Evolutionary conservation across 2,113 vertebrate genomes (phyloP).

Genomic region (Chaenogobius annularis): DNA sequence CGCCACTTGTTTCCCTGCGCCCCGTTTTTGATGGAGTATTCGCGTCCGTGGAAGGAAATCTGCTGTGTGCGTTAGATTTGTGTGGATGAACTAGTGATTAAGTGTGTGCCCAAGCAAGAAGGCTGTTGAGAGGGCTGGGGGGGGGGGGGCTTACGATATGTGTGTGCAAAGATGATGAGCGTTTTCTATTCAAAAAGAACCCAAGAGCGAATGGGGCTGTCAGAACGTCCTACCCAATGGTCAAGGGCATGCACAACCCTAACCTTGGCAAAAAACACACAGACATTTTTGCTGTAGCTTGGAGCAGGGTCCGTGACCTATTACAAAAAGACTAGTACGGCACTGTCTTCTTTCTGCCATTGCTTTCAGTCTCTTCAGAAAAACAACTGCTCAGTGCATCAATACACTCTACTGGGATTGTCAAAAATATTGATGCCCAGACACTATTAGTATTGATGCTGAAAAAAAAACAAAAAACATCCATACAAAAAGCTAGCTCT

Average conservation of each 20-base stretch:
- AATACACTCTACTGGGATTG: slow-evolving; percentile 28
- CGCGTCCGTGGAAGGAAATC: slow-evolving; percentile 16
- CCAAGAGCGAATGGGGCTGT: slow-evolving; percentile 59
- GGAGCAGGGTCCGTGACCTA: slow-evolving; percentile 54
- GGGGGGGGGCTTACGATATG: not conserved
- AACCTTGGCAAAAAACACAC: slow-evolving; percentile 38
- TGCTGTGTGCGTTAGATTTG: slow-evolving; percentile 8
- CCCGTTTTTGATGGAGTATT: slow-evolving; percentile 16
- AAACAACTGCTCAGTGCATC: slow-evolving; percentile 32
- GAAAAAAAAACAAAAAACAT: too few relatives aligned
- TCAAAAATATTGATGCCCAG: not conserved
- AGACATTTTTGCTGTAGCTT: slow-evolving; percentile 56
- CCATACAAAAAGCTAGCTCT: too few relatives aligned
- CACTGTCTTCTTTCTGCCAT: slow-evolving; percentile 37
- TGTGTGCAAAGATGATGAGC: slow-evolving; percentile 57
- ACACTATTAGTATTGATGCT: not conserved
- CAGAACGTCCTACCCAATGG: slow-evolving; percentile 67
- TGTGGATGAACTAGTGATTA: slow-evolving; percentile 14
- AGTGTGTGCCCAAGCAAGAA: slow-evolving; percentile 20
- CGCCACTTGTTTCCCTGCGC: slow-evolving; percentile 12
- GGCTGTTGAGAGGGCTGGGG: not conserved
- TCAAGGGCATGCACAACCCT: slow-evolving; percentile 58
- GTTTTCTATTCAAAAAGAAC: slow-evolving; percentile 63
- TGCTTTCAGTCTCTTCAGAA: slow-evolving; percentile 31
- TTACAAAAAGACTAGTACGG: slow-evolving; percentile 43